phyloP scores from a whole-genome alignment of 2,797 vertebrate genomes.

The Sternotherus odoratus region DNA sequence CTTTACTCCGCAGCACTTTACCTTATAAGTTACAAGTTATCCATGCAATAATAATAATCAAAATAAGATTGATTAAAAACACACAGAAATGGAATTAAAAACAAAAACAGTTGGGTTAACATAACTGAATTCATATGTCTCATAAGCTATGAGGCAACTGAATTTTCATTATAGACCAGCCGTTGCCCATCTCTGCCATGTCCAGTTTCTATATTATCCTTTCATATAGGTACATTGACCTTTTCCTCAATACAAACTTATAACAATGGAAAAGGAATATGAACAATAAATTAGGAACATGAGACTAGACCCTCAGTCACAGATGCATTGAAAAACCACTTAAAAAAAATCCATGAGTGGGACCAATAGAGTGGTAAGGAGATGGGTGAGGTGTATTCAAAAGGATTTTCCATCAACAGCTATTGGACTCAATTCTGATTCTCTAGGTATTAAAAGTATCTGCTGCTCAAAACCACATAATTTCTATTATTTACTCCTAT shows the following conservation, averaged over 20 bases:
- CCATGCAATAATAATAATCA: background rate
- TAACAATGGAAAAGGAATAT: background rate
- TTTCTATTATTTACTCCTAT: background rate
- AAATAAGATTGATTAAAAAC: background rate
- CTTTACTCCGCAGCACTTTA: too few species aligned
- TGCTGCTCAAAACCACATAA: background rate
- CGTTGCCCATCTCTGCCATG: background rate
- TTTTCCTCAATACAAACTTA: too few species aligned
- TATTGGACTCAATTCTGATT: background rate
- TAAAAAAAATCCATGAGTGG: background rate
- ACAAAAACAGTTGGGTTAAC: background rate
- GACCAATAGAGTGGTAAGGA: background rate
- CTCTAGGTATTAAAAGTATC: background rate
- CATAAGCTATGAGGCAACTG: background rate
- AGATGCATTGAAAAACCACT: background rate
- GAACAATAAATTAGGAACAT: background rate
- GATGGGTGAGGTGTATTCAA: background rate
- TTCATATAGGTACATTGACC: background rate
- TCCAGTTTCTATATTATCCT: background rate
- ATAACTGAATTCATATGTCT: background rate
- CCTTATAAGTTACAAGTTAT: background rate
- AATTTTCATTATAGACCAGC: background rate
- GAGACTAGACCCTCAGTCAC: background rate
- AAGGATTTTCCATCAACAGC: background rate
- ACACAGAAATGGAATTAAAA: background rate